Evolutionary conservation across 2,113 vertebrate genomes (phyloP), one percentile per base, ranked within the genome.

Genomic region (Phaethornis superciliosus): DNA sequence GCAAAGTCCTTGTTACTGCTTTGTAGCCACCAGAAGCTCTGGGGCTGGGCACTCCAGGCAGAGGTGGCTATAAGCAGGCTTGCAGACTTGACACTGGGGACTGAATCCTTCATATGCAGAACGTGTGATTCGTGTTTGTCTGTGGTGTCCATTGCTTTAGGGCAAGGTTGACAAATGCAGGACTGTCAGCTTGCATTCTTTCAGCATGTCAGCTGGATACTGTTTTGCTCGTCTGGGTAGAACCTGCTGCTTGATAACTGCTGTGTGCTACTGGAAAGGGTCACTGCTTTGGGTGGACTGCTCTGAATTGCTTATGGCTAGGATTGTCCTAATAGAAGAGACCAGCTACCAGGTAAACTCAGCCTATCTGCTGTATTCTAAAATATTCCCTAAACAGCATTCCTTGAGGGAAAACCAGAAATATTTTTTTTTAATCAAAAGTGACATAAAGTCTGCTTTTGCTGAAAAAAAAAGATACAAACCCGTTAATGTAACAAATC

Each of bases 191-290:
- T 37, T 89, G 11, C 46, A 37, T 10, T 33, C 33, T 71, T 70
- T 32, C 68, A 72, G n/a, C 18, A 15, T 0, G 0, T 56, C 56
- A n/a, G 35, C 12, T 65, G 30, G n/a, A 6, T 32, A 20, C 65
- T 69, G 21, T 59, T 95, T 62, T 65, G 64, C n/a, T 89, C 68
- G 15, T 54, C 17, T 74, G 21, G 68, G 23, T 40, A 74, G 35
- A 77, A 37, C 6, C n/a, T 71, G 2, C 15, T 52, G 27, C 26
- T 80, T 60, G 46, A 67, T 33, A 5, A 15, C 10, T 56, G 49
- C 54, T 33, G 74, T 62, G 32, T 20, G 8, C 23, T 60, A 49
- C 64, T 86, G 30, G 10, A 18, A 32, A 1, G 6, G 30, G 51
- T 62, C 68, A 46, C 33, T 37, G 60, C 1, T 2, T 3, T 28